Evolutionary conservation across 1,140 invertebrate species (phyloP), one percentile per base, ranked within the genome.

Genomic region (Drosophila navojoa): DNA sequence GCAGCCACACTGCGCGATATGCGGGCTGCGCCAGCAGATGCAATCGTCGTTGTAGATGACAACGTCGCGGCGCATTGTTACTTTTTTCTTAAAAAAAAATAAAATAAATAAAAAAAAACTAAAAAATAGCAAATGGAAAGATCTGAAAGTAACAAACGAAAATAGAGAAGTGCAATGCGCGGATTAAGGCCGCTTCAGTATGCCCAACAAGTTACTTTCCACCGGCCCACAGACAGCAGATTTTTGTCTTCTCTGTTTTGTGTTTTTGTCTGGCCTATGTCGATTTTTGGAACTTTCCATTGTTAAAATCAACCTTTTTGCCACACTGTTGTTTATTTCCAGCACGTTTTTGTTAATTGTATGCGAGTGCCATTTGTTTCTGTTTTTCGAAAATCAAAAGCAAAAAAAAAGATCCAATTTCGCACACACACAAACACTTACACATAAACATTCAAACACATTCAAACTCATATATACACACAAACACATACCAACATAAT

Each of bases 301-400:
- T 49, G 25, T 29, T 29, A 53, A 70, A 58, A 52, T 38, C 53
- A 3, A 47, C 47, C 32, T 19, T 55, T 69, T 70, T 55, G 58
- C 66, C 58, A 62, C 10, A 16, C 44, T 66, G 68, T 64, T 60
- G 66, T 53, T 11, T 53, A 40, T 61, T 69, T 63, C 35, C 32
- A 27, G 40, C 38, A 52, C 35, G 61, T 66, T 71, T 71, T 71
- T 71, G 62, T 71, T 60, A 59, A 60, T 72, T 67, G 62, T 67
- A 58, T 67, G 62, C 62, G 55, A 66, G 50, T 66, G 47, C 62
- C 49, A 67, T 68, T 64, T 67, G 63, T 72, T 68, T 58, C 69
- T 60, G 62, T 68, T 67, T 55, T 15, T 47, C 27, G 59, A 32
- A 59, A 45, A 59, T 3, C 19, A 22, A 53, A 53, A 52, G 13